phyloP scores from a whole-genome alignment of 2,797 vertebrate genomes.

The Kryptolebias ocellatus region DNA sequence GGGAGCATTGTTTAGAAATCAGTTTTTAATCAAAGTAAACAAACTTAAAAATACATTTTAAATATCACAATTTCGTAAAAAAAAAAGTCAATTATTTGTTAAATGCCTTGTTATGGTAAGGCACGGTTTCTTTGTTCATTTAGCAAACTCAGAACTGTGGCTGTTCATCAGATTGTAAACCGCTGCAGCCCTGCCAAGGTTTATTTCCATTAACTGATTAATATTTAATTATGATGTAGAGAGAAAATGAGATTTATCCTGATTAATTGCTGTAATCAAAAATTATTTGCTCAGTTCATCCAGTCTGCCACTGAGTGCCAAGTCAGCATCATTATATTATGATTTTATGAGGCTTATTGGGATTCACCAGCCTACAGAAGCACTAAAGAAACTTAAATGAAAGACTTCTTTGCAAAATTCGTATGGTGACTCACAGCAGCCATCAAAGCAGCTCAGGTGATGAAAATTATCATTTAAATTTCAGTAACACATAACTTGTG shows the following conservation, averaged over 20 bases:
- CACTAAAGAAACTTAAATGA: conserved; percentile 44
- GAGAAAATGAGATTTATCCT: conserved; percentile 37
- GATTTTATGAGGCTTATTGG: conserved; percentile 45
- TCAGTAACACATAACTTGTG: conserved; percentile 39
- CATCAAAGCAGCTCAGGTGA: conserved; percentile 38
- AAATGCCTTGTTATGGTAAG: conserved; percentile 16
- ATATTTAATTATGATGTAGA: conserved; percentile 53
- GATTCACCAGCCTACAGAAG: conserved; percentile 39
- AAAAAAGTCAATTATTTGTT: conserved; percentile 17
- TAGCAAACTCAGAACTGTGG: conserved; percentile 18
- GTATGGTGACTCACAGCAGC: conserved; percentile 64
- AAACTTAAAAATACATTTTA: neutral
- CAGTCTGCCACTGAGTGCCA: conserved; percentile 28
- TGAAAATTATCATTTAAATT: conserved; percentile 26
- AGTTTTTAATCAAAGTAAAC: neutral
- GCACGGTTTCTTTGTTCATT: conserved; percentile 32
- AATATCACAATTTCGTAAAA: neutral
- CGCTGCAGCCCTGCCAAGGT: conserved; percentile 10
- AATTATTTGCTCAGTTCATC: conserved; percentile 16
- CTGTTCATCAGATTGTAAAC: neutral
- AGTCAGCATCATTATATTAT: conserved; percentile 43
- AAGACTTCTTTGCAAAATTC: conserved; percentile 46
- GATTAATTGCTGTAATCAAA: conserved; percentile 45
- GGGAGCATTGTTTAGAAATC: neutral
- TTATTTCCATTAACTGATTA: conserved; percentile 62